A percentile compares a stretch with the other conserved stretches of the same genome.
Evolutionary conservation across 2,797 vertebrate genomes (phyloP).

Genomic region (Ctenopoma multispine): DNA sequence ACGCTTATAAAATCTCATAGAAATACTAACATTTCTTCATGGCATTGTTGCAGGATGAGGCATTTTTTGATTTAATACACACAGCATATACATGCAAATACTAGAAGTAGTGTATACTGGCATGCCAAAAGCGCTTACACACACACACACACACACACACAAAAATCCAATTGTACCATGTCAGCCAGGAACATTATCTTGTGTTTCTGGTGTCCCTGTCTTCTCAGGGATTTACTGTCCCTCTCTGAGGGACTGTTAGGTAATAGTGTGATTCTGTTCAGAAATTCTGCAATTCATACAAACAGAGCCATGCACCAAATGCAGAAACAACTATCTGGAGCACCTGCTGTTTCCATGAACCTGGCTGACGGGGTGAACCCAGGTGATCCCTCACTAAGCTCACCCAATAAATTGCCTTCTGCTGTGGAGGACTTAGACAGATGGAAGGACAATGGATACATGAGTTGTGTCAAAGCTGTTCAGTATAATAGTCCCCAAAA

Average conservation of each 20-base stretch:
- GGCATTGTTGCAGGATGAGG: slow-evolving; percentile 21
- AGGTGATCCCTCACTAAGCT: slow-evolving; percentile 35
- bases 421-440: slow-evolving; percentile 15
- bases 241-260: slow-evolving; percentile 48
- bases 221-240: slow-evolving; percentile 58
- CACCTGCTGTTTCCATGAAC: slow-evolving; percentile 60
- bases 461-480: slow-evolving; percentile 20
- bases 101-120: background rate
- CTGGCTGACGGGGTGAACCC: slow-evolving; percentile 40
- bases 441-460: background rate
- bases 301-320: slow-evolving; percentile 28
- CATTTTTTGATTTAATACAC: slow-evolving; percentile 25
- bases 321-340: slow-evolving; percentile 20
- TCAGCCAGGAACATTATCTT: slow-evolving; percentile 39
- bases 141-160: slow-evolving; percentile 33
- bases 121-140: slow-evolving; percentile 12
- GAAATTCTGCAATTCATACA: slow-evolving; percentile 20
- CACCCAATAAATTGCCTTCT: slow-evolving; percentile 43
- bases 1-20: slow-evolving; percentile 26
- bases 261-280: slow-evolving; percentile 35
- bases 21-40: slow-evolving; percentile 38
- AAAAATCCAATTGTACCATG: slow-evolving; percentile 42
- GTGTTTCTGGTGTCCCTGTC: slow-evolving; percentile 51
- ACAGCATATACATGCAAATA: slow-evolving; percentile 15
- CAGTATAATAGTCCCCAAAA: background rate